Percentiles rank a stretch among this genome's conserved stretches.
Evolutionary conservation across 2,113 vertebrate species (phyloP).

Genomic region (Ceratotherium simum): DNA sequence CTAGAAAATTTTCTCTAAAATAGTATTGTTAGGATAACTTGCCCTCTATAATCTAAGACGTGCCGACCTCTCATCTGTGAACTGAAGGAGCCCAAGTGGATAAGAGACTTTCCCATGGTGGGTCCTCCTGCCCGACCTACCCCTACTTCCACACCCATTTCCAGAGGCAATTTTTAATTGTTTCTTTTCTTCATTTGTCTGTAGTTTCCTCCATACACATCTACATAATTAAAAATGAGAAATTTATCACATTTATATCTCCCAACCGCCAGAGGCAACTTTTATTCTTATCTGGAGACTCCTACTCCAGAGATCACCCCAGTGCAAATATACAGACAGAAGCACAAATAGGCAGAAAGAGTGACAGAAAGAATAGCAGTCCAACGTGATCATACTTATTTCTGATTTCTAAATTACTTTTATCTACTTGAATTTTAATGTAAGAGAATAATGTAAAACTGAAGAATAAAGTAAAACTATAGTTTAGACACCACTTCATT

Average conservation of each 20-base stretch:
- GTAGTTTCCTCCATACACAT: neutral
- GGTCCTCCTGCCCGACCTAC: neutral
- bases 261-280: neutral
- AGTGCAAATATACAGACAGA: neutral
- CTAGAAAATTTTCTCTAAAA: slow-evolving; percentile 33
- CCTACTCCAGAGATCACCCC: neutral
- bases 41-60: neutral
- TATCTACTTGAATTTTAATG: neutral
- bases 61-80: neutral
- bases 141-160: neutral
- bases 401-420: neutral
- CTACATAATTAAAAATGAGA: neutral
- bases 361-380: neutral
- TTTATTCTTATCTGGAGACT: neutral
- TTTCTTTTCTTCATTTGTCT: neutral
- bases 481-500: neutral
- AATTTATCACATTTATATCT: neutral
- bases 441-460: neutral
- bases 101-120: neutral
- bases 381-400: neutral
- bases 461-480: neutral
- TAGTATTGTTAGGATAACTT: neutral
- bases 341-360: neutral
- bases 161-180: neutral
- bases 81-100: neutral